Base-by-base conservation (phyloP, 2,113 vertebrate genomes). In the Tympanuchus pallidicinctus region DNA sequence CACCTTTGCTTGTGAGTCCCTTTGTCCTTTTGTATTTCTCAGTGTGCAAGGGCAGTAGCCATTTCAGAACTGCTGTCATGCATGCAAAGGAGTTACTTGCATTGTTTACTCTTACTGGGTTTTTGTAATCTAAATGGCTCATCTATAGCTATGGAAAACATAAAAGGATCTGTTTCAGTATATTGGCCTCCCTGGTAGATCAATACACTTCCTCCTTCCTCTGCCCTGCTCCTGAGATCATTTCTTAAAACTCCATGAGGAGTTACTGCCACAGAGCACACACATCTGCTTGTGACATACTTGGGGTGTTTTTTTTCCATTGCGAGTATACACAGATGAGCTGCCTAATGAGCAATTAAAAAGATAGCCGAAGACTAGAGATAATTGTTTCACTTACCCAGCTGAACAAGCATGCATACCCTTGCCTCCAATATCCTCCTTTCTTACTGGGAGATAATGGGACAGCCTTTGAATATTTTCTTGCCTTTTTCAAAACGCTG, bases 291-390 rank as follows among this genome's bases (percentile, higher is more conserved):
- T 40, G 69, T 61, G 87, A 69, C 69, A 69, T 36, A 8, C 81
- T 83, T 77, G 27, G 32, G n/a, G 24, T 70, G 50, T 3, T 0
- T 2, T 42, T 75, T 90, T 83, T 21, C 20, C 48, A 10, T 65
- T 91, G n/a, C 48, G 90, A 45, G 5, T 32, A 54, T 36, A 54
- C 66, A 76, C 61, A 86, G 82, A 88, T 59, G 72, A 90, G 48
- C 57, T 59, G 52, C 25, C 69, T 84, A 94, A 93, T 69, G 57
- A 94, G 78, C 91, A 96, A 90, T 88, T 91, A 84, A 86, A 91
- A 78, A 90, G 71, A 73, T 32, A 88, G 65, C 61, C 0, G 0
- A 82, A 57, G 69, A 71, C 24, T 69, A 64, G 32, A 88, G 47
- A 88, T 82, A 86, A 92, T 91, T 93, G 56, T 89, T 83, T 61